phyloP scores from a whole-genome alignment of 2,113 vertebrate genomes.

The Ahaetulla prasina region DNA sequence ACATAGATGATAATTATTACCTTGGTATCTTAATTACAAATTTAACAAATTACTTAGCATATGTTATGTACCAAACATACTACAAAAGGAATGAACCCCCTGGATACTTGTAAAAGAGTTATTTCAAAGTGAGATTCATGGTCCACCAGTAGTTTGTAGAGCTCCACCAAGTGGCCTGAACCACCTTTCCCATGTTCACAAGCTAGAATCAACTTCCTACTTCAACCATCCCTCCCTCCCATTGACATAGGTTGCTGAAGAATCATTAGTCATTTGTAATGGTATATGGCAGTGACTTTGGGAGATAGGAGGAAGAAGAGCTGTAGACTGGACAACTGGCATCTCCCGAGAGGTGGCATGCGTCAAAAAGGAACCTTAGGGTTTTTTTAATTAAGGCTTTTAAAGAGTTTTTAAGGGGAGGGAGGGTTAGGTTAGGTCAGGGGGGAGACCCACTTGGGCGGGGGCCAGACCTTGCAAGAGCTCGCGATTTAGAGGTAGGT shows the following conservation, averaged over 20 bases:
- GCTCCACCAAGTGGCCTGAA: not conserved
- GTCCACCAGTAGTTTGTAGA: not conserved
- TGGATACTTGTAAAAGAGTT: conserved; percentile 25
- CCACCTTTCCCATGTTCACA: not conserved
- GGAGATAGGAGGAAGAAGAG: not conserved
- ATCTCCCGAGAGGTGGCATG: no score
- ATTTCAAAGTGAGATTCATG: not conserved
- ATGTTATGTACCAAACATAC: conserved; percentile 32
- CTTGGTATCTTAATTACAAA: conserved; percentile 44
- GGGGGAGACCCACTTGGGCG: no score
- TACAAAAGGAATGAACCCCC: conserved; percentile 41
- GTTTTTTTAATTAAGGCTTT: no score
- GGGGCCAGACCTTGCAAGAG: no score
- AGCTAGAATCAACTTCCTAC: not conserved
- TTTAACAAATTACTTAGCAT: conserved; percentile 45
- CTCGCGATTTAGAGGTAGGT: no score
- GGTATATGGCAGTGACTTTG: not conserved
- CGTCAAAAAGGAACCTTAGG: no score
- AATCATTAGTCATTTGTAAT: not conserved
- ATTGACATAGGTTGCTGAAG: not conserved
- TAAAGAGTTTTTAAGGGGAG: no score
- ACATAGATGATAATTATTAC: conserved; percentile 31
- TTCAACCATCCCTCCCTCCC: not conserved
- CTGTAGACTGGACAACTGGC: not conserved
- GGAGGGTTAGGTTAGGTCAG: no score